These are phyloP conservation scores for Meteorus cinctellus DNA, from an alignment of 2,888 invertebrate species.

Conservation along the genomic window DNA sequence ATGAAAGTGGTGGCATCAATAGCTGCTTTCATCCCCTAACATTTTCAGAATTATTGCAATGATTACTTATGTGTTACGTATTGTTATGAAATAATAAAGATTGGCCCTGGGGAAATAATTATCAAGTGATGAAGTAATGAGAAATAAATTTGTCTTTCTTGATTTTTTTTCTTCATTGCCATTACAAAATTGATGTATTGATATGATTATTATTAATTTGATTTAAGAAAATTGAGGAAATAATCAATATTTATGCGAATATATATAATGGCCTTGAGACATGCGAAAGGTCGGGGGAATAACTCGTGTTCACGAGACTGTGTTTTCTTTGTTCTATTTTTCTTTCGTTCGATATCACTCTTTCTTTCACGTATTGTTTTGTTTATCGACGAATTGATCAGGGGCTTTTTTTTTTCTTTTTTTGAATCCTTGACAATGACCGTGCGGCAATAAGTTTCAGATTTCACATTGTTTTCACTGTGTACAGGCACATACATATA, in stretches of 20 bases:
- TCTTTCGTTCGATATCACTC: not conserved
- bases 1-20: not conserved
- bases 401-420: not conserved
- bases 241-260: not conserved
- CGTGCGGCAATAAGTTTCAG: not conserved
- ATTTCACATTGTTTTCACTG: constrained; percentile 1
- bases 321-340: not conserved
- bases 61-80: not conserved
- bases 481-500: not conserved
- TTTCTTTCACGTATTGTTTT: not conserved
- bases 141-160: not conserved
- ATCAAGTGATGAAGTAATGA: not conserved
- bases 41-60: too few relatives aligned
- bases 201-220: constrained; percentile 1
- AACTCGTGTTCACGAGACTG: not conserved
- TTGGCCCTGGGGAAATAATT: not conserved
- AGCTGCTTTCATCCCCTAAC: too few relatives aligned
- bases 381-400: constrained; percentile 9
- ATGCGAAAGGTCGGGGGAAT: constrained; percentile 8
- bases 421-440: not conserved
- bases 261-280: constrained; percentile 2
- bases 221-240: not conserved
- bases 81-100: not conserved
- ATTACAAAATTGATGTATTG: not conserved
- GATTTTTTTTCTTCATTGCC: not conserved